Evolutionary conservation across 2,888 invertebrate species (phyloP).

Genomic region (Caenorhabditis sulstoni): DNA sequence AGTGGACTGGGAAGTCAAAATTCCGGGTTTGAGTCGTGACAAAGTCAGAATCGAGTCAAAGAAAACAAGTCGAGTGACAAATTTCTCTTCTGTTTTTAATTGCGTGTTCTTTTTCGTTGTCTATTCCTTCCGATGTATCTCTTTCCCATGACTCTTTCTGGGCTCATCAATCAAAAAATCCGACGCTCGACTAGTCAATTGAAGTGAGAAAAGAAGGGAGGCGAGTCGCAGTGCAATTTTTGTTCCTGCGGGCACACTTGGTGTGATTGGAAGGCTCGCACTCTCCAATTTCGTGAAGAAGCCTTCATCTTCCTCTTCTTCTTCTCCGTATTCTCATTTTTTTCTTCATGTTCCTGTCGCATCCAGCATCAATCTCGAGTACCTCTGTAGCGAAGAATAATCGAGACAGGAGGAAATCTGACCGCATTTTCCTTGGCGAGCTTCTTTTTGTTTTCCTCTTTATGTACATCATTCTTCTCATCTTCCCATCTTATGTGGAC

Average conservation of each 20-base stretch:
- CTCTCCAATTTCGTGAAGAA: conserved; percentile 37
- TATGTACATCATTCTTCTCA: conserved; percentile 4
- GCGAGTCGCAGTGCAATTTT: conserved; percentile 8
- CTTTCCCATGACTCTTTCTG: conserved; percentile 1
- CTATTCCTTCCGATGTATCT: background rate
- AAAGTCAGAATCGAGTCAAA: conserved; percentile 3
- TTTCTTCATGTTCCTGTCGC: conserved; percentile 13
- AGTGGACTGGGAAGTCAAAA: too few species aligned
- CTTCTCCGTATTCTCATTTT: too few species aligned
- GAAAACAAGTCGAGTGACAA: conserved; percentile 6
- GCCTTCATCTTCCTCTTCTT: background rate
- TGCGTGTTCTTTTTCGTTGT: background rate
- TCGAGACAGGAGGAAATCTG: conserved; percentile 8
- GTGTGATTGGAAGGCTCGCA: conserved; percentile 2
- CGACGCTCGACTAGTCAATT: background rate
- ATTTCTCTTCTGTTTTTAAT: conserved; percentile 1
- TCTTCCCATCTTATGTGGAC: background rate
- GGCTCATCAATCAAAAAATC: conserved; percentile 22
- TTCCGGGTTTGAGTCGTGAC: background rate
- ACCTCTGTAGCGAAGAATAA: conserved; percentile 28
- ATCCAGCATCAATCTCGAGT: conserved; percentile 29
- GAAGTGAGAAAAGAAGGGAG: background rate
- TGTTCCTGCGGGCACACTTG: conserved; percentile 1
- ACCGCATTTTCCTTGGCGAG: conserved; percentile 39
- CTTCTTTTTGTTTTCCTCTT: conserved; percentile 17